These are phyloP conservation scores for Chironomus striatipennis DNA, from an alignment of 1,140 invertebrate species.

Conservation along the genomic window DNA sequence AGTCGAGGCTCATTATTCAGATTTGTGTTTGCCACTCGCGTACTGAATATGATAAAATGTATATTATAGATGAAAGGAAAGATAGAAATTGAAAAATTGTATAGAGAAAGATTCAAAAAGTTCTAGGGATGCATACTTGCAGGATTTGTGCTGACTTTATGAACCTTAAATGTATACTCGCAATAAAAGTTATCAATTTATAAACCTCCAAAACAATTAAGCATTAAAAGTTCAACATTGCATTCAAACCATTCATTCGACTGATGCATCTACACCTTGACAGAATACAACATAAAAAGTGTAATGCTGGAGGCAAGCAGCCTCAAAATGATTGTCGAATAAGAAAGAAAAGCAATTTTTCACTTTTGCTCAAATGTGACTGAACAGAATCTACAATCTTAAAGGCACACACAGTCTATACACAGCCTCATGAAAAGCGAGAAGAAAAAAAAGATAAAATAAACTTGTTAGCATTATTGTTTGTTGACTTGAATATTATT, in stretches of 20 bases:
- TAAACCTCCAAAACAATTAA: too few relatives aligned
- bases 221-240: too few relatives aligned
- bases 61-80: background rate
- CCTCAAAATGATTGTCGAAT: background rate
- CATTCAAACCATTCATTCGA: too few relatives aligned
- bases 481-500: slow-evolving; percentile 4
- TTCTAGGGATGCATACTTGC: too few relatives aligned
- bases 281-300: too few relatives aligned
- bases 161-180: too few relatives aligned
- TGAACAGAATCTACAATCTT: too few relatives aligned
- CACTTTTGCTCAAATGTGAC: background rate
- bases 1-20: slow-evolving; percentile 11
- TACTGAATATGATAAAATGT: background rate
- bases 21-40: background rate
- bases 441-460: background rate
- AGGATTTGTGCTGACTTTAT: too few relatives aligned
- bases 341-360: background rate
- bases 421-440: background rate
- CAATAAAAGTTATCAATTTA: too few relatives aligned
- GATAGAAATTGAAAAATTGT: background rate
- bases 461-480: slow-evolving; percentile 15
- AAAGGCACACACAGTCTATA: too few relatives aligned
- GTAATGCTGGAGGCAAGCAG: background rate
- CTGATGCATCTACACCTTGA: too few relatives aligned
- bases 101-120: too few relatives aligned